Evolutionary conservation across 2,113 vertebrate genomes (phyloP), one percentile per base, ranked within the genome.

Genomic region (Copsychus sechellarum): DNA sequence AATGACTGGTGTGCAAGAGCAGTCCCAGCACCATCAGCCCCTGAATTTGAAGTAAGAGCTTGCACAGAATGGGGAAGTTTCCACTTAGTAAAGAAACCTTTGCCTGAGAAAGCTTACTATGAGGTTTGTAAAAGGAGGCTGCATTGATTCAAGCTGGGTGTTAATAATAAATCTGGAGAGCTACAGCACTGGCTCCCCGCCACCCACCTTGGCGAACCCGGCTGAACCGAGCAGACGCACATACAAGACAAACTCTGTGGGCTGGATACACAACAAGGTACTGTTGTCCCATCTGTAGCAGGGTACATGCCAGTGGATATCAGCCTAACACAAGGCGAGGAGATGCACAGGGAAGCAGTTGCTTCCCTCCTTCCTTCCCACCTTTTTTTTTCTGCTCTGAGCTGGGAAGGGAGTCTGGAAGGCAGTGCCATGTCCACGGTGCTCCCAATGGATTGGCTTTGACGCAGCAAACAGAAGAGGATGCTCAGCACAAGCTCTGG

Each of bases 281-380:
- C 88, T 96, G 85, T 87, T 90, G 86, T 92, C 93, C 95, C 94
- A 95, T 96, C 95, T 95, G 94, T 86, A 54, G 85, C 79, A 43
- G 20, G 19, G 48, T 42, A 90, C 76, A 88, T 77, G 95, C 94
- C 96, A 94, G 71, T 85, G 74, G 85, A 86, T 95, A 95, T 88
- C 84, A 87, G 79, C 79, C 88, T 86, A 96, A 85, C 87, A 64
- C 92, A 74, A 80, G 36, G 45, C 24, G 9, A 73, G 72, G 36
- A 91, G 74, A 51, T 73, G 77, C 66, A 70, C 0, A 0, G 56
- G 40, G 58, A 77, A 93, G 67, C 1, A 0, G 47, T 47, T 43
- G 62, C 48, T 94, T 90, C 91, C 60, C 66, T 90, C 56, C 64
- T 72, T 72, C 74, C 50, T 94, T 81, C 43, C 54, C 16, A 47